Conservation (phyloP, 2,113 vertebrate species). For the Sinocyclocheilus rhinocerous region DNA sequence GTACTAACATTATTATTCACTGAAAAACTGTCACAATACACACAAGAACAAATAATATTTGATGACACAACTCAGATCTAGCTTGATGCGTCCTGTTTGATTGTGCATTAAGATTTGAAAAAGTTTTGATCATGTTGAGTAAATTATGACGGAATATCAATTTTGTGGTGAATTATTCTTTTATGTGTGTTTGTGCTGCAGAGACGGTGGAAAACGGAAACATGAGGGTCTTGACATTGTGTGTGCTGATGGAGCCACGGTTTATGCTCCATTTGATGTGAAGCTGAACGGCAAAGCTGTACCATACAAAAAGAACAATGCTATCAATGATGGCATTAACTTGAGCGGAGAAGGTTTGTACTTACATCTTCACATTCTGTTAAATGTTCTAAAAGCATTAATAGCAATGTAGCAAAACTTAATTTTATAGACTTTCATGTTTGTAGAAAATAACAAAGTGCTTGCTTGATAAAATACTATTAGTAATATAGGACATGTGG, state of each 20-base stretch:
- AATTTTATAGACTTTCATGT: neutral
- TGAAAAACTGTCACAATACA: too few species aligned
- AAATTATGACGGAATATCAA: neutral
- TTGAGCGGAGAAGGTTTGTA: constrained; percentile 72
- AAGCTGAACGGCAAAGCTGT: constrained; percentile 66
- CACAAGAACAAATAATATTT: neutral
- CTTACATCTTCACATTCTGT: neutral
- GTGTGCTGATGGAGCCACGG: constrained; percentile 72
- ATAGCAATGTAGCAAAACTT: neutral
- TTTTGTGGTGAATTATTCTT: neutral
- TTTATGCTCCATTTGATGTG: constrained; percentile 78
- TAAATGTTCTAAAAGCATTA: neutral
- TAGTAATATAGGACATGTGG: neutral
- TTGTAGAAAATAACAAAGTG: neutral
- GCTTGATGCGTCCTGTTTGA: neutral
- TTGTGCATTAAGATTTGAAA: neutral
- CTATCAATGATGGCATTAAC: constrained; percentile 76
- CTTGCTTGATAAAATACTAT: neutral
- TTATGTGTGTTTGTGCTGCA: constrained; percentile 12
- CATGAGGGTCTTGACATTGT: constrained; percentile 74
- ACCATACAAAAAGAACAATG: constrained; percentile 67
- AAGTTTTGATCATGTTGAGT: neutral
- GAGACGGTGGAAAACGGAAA: constrained; percentile 32
- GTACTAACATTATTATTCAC: neutral
- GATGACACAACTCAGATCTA: neutral